These are phyloP conservation scores for zebrafish (Danio rerio) DNA, from an alignment of 2,113 vertebrate species.

Conservation along the genomic window DNA sequence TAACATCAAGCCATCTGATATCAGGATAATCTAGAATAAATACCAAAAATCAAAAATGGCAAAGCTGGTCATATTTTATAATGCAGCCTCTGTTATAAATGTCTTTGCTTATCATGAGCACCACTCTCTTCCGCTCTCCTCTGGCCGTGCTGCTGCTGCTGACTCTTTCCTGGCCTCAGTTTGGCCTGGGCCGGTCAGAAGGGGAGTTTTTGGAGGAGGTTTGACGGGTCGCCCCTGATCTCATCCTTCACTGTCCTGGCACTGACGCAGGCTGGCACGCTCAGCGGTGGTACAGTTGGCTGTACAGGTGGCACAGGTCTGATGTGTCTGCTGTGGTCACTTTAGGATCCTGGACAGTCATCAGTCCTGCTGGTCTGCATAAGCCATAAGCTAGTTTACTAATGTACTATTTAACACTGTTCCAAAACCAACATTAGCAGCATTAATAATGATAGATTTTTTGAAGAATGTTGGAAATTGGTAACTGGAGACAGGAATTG, in stretches of 20 bases:
- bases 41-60: too few species aligned
- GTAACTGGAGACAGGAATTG: too few species aligned
- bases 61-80: background rate
- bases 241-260: constrained; percentile 14
- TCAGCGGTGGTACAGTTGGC: constrained; percentile 5
- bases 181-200: background rate
- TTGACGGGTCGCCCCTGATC: background rate
- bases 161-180: background rate
- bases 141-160: background rate
- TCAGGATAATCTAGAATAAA: background rate
- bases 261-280: background rate
- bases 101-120: background rate
- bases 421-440: background rate
- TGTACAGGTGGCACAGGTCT: background rate
- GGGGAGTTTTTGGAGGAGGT: constrained; percentile 14
- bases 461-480: too few species aligned
- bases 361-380: background rate
- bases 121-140: background rate
- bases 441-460: too few species aligned
- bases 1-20: background rate
- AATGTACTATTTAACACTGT: background rate
- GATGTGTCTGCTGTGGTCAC: constrained; percentile 9
- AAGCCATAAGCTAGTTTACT: background rate
- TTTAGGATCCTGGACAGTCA: constrained; percentile 5
- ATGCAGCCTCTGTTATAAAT: background rate